phyloP scores from a whole-genome alignment of 2,888 invertebrate species.

The Blastobasis adustella region DNA sequence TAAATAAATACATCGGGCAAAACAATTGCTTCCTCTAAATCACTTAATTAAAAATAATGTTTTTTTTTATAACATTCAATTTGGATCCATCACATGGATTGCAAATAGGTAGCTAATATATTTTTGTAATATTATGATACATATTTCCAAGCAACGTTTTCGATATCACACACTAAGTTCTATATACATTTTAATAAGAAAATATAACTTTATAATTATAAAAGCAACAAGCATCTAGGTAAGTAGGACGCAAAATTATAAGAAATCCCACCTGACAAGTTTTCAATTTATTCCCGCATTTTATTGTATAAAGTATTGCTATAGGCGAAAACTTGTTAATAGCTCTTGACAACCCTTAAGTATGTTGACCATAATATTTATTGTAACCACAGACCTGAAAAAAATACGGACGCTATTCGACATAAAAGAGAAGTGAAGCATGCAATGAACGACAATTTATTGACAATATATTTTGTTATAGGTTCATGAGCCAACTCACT shows the following conservation, averaged over 20 bases:
- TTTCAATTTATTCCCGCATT: too few species aligned
- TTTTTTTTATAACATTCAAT: slow-evolving; percentile 12
- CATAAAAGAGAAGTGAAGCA: too few species aligned
- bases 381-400: too few species aligned
- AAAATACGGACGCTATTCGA: too few species aligned
- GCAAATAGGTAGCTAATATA: slow-evolving; percentile 4
- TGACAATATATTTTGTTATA: too few species aligned
- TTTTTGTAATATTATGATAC: slow-evolving; percentile 8
- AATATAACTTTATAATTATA: slow-evolving; percentile 37
- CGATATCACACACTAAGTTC: slow-evolving; percentile 45
- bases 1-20: slow-evolving; percentile 50
- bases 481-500: too few species aligned
- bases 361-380: too few species aligned
- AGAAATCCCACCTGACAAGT: not conserved
- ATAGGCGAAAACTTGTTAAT: too few species aligned
- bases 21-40: slow-evolving; percentile 34
- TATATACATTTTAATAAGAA: slow-evolving; percentile 60
- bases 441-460: too few species aligned
- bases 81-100: slow-evolving; percentile 45
- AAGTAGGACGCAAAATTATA: slow-evolving; percentile 19
- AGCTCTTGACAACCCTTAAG: too few species aligned
- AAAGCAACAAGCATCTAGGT: slow-evolving; percentile 15
- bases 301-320: too few species aligned
- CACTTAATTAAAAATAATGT: slow-evolving; percentile 7
- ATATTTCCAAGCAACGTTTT: slow-evolving; percentile 46